These are phyloP conservation scores for Formicarius rufipectus DNA, from an alignment of 2,113 vertebrate species.

Conservation along the genomic window DNA sequence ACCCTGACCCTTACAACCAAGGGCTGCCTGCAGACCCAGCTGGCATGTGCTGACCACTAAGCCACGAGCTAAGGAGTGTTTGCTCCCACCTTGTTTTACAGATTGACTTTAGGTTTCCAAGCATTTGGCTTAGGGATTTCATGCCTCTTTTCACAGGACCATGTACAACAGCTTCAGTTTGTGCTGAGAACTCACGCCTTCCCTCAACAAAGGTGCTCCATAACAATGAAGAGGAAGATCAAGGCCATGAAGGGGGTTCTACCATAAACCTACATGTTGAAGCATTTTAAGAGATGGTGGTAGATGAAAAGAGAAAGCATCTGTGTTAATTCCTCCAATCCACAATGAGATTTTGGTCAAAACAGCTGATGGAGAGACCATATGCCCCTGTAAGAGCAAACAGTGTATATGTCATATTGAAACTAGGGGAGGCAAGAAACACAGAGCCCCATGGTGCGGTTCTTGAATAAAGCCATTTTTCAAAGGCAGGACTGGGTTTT, in stretches of 20 bases:
- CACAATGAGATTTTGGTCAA: not conserved
- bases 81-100: not conserved
- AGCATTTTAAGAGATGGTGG: not conserved
- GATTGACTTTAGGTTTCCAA: not conserved
- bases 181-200: not conserved
- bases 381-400: not conserved
- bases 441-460: not conserved
- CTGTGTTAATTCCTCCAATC: not conserved
- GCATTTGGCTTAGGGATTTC: not conserved
- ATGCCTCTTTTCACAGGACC: not conserved
- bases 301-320: not conserved
- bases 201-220: not conserved
- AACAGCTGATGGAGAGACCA: not conserved
- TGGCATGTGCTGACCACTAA: fast-evolving
- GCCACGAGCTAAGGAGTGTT: not conserved
- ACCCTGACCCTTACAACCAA: not conserved
- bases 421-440: not conserved
- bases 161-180: not conserved
- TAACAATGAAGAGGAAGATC: not conserved
- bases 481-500: not conserved
- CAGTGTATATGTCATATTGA: not conserved
- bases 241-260: fast-evolving
- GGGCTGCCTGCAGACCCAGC: not conserved
- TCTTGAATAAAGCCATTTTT: conserved; percentile 1
- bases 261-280: not conserved